phyloP scores from a whole-genome alignment of 92 coral and sea anemone species.

The Umimayanthus kanabou region DNA sequence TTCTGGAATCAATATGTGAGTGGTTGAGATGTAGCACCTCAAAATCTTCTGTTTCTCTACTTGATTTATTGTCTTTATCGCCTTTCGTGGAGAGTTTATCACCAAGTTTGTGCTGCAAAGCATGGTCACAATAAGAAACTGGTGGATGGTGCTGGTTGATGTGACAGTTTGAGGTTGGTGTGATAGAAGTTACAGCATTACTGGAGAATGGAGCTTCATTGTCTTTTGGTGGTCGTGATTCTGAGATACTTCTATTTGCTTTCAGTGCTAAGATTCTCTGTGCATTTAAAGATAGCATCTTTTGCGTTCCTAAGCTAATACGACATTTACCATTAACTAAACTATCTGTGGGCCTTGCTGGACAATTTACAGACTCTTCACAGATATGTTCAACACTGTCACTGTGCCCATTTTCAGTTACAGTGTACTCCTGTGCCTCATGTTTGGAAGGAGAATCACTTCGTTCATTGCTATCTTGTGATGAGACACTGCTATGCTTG shows the following conservation, averaged over 20 bases:
- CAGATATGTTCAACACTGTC: neutral
- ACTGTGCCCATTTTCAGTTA: neutral
- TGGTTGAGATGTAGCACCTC: neutral
- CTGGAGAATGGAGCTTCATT: neutral
- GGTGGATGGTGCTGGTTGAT: neutral
- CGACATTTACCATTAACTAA: neutral
- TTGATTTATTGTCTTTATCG: neutral
- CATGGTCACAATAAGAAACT: neutral
- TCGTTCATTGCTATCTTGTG: neutral
- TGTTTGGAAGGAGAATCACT: neutral
- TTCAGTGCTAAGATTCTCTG: neutral
- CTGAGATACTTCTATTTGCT: neutral
- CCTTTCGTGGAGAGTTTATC: neutral
- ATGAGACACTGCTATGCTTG: conserved; percentile 11
- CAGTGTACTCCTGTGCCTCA: neutral
- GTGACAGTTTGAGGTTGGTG: neutral
- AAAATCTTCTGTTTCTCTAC: neutral
- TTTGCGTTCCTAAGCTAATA: neutral
- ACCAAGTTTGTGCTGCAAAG: neutral
- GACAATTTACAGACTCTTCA: neutral
- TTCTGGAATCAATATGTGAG: conserved; percentile 34
- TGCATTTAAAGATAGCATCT: neutral
- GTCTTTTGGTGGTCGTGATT: neutral
- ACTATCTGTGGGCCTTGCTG: neutral
- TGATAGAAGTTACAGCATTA: neutral